phyloP scores from a whole-genome alignment of 2,888 invertebrate genomes.

The Pterostichus niger region DNA sequence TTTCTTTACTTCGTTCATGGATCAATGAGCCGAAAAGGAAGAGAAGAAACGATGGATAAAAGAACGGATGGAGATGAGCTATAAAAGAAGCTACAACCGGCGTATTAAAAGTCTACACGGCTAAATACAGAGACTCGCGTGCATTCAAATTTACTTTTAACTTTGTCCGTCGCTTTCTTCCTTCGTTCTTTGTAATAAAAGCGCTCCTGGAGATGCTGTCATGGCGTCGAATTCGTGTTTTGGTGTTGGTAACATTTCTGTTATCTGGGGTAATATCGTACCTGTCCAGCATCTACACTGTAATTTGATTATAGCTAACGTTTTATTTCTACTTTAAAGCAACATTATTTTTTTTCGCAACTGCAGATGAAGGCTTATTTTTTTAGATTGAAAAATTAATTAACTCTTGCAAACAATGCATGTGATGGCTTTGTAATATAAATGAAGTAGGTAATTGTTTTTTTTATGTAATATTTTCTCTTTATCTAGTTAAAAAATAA shows the following conservation, averaged over 20 bases:
- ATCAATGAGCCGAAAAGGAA: constrained; percentile 46
- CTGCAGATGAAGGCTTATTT: not conserved
- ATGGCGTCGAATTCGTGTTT: not conserved
- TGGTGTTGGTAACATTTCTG: not conserved
- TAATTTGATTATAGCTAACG: not conserved
- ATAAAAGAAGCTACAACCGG: not conserved
- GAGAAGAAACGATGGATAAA: constrained; percentile 23
- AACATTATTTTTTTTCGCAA: not conserved
- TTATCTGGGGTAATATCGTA: not conserved
- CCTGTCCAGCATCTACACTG: not conserved
- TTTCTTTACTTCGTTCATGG: constrained; percentile 17
- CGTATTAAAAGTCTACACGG: constrained; percentile 18
- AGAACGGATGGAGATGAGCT: constrained; percentile 37
- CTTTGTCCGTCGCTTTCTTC: constrained; percentile 4
- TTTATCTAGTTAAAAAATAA: no score
- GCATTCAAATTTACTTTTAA: constrained; percentile 42
- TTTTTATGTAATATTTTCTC: no score
- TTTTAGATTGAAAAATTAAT: constrained; percentile 6
- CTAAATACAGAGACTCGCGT: constrained; percentile 3
- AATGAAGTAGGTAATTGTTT: not conserved
- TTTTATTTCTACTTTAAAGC: not conserved
- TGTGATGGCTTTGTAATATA: not conserved
- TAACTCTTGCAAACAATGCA: constrained; percentile 4
- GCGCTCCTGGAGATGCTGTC: not conserved
- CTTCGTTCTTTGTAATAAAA: constrained; percentile 17